Evolutionary conservation across 2,113 vertebrate genomes (phyloP).

Genomic region (Nothobranchius furzeri): DNA sequence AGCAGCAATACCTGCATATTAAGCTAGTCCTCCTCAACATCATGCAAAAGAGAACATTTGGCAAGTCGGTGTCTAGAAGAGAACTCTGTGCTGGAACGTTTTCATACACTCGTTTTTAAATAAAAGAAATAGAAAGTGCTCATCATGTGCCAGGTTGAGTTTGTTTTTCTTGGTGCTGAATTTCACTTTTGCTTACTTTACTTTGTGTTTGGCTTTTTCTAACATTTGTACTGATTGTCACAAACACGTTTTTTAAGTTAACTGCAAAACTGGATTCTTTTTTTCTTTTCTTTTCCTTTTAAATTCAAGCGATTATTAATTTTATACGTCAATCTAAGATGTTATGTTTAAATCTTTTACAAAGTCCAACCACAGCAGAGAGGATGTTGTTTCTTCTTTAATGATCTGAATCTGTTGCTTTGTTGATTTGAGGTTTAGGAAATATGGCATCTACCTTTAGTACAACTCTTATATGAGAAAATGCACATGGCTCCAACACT

Average conservation of each 20-base stretch:
- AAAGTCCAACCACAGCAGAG: too few relatives aligned
- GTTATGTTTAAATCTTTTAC: too few relatives aligned
- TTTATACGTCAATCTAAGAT: too few relatives aligned
- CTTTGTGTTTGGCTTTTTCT: too few relatives aligned
- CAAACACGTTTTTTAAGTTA: background rate
- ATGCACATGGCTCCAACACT: background rate
- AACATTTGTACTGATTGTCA: background rate
- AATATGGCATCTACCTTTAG: background rate
- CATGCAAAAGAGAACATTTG: background rate
- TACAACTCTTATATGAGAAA: background rate
- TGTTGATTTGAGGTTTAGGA: too few relatives aligned
- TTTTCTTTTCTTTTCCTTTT: background rate
- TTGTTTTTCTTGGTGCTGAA: background rate
- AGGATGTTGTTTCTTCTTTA: too few relatives aligned
- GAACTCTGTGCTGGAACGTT: too few relatives aligned
- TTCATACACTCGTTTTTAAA: background rate
- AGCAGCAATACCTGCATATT: too few relatives aligned
- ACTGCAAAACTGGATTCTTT: background rate
- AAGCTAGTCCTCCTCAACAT: background rate
- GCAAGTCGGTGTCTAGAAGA: background rate
- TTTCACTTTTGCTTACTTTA: too few relatives aligned
- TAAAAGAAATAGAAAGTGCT: background rate
- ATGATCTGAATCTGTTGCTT: too few relatives aligned
- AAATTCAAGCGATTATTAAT: too few relatives aligned
- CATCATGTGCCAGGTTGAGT: background rate